These are phyloP conservation scores for Lamellibrachia luymesi DNA, from an alignment of 1,140 invertebrate species.

Conservation along the genomic window DNA sequence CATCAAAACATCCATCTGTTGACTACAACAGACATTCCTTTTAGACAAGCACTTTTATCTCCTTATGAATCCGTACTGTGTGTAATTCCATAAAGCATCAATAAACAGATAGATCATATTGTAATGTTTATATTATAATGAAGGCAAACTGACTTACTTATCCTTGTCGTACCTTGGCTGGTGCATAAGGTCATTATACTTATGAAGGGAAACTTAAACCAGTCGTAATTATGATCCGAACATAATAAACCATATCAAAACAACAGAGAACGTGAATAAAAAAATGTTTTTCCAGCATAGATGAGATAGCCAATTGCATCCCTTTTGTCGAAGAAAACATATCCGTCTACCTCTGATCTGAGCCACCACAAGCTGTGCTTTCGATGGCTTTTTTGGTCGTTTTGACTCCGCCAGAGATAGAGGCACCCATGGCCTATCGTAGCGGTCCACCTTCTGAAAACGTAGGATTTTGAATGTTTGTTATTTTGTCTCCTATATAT, in stretches of 20 bases:
- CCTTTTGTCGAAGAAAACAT: neutral
- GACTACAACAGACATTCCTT: neutral
- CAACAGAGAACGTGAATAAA: neutral
- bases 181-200: no score
- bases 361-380: neutral
- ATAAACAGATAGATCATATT: neutral
- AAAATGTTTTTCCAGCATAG: neutral
- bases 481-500: no score
- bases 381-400: conserved; percentile 22
- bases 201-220: neutral
- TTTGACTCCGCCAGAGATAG: conserved; percentile 30
- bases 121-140: neutral
- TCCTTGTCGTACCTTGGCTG: no score
- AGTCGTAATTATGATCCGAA: neutral
- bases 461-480: neutral
- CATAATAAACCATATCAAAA: neutral
- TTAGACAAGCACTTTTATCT: neutral
- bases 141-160: no score
- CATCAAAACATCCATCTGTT: neutral
- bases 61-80: neutral
- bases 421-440: conserved; percentile 40
- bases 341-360: neutral
- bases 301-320: neutral
- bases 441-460: conserved; percentile 36
- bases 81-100: neutral